Conservation (phyloP, 2,113 vertebrate genomes). For the Procavia capensis region DNA sequence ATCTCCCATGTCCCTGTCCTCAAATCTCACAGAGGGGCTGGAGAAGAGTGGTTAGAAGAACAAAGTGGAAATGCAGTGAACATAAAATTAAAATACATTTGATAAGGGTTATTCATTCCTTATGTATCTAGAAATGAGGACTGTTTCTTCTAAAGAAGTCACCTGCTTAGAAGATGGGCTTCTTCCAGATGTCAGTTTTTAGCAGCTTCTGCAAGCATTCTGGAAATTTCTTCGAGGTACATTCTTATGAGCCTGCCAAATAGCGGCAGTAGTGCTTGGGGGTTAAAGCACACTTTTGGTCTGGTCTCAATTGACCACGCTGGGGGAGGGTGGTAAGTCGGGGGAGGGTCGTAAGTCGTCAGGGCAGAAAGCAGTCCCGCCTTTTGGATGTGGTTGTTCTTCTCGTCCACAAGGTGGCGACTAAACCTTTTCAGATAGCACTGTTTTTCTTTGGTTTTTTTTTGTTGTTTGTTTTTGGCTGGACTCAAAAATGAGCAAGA, state of each 20-base stretch:
- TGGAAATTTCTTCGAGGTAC: not conserved
- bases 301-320: not conserved
- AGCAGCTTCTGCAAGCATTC: not conserved
- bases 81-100: not conserved
- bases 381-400: not conserved
- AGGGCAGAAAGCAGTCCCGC: not conserved
- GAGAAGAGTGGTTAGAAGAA: no score
- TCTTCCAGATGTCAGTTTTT: not conserved
- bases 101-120: accelerated
- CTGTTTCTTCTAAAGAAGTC: not conserved
- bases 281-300: not conserved
- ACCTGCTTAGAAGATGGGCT: accelerated
- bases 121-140: accelerated
- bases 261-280: not conserved
- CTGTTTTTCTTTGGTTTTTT: not conserved
- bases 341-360: not conserved
- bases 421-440: not conserved
- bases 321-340: no score
- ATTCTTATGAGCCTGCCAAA: not conserved
- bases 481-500: not conserved
- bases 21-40: not conserved
- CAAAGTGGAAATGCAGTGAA: no score
- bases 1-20: not conserved
- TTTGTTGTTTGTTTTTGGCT: not conserved
- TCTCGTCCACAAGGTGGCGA: conserved; percentile 53